Base-by-base conservation (phyloP, 2,113 vertebrate genomes). In the Istiophorus platypterus region DNA sequence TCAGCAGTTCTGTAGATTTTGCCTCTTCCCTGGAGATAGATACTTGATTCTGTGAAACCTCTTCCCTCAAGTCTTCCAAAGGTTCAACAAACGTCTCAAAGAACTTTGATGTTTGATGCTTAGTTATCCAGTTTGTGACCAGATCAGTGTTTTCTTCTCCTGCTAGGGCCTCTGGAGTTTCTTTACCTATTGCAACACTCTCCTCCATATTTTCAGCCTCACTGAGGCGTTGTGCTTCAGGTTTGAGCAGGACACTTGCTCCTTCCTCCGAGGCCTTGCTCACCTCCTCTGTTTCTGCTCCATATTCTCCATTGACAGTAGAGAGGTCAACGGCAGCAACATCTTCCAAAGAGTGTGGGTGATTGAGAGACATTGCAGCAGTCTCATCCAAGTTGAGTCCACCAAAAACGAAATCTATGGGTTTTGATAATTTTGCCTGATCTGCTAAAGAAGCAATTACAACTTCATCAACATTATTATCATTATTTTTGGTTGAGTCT, bases 21-120 rank as follows among this genome's bases (percentile, higher is more conserved):
- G 34, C 63, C 13, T 87, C 79, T n/a, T 15, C 24, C 0, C 63
- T 54, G 5, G 57, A 34, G 52, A 17, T 58, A 31, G 66, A 8
- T 4, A 20, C 15, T 27, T 71, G n/a, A 18, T 26, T 1, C 0
- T 87, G 76, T 4, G 85, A 2, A 2, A 41, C 22, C 2, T 67
- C 61, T 7, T 80, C 87, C 45, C 54, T 91, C 17, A 92, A 61
- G 64, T 95, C 94, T 11, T 95, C 94, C 24, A 94, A 65, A 2
- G 95, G 94, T 66, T 95, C 94, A 0, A 94, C 87, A 66, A 93
- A 95, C 0, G 85, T 95, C 87, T 95, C 86, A 26, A 95, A 95
- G 51, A 68, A 94, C 79, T 84, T 93, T 20, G 93, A 91, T 0
- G 81, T 63, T 56, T 94, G 94, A 84, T 95, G 95, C 63, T 81